Base-by-base conservation (phyloP, 2,797 vertebrate species). In the Sus cebifrons region DNA sequence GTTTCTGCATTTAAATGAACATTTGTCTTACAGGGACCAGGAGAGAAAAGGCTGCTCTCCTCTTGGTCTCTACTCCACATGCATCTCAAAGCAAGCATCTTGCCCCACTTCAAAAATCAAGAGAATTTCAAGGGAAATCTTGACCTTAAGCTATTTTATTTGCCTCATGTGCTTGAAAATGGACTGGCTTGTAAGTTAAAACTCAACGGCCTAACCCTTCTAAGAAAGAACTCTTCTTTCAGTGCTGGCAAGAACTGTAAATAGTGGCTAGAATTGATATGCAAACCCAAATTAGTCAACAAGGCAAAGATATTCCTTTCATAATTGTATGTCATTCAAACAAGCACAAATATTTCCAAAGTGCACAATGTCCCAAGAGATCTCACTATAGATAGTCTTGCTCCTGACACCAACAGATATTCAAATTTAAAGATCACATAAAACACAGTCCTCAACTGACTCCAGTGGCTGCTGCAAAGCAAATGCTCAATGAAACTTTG, bases 241-340 rank as follows among this genome's bases (percentile, higher is more conserved):
- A 81, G 7, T 78, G 23, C 10, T 64, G 25, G 40, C 27, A 95
- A 91, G 54, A 90, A 40, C 27, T 75, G 29, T 79, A 75, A 89
- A 86, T 5, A 60, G 21, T 12, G 68, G 25, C 25, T 58, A 54
- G 56, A 52, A 56, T 7, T 67, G 68, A 95, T 78, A 85, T 12
- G 14, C 62, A n/a, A 52, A 90, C 10, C 68, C 25, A 29, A 93
- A 90, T 90, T 71, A 87, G 86, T 17, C 40, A 62, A 0, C 16
- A 49, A 27, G 32, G 54, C 74, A 58, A 85, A 96, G 96, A 95
- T 95, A 89, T 86, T 83, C 91, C 78, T 54, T 89, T 67, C 60
- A 5, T 89, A 96, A 95, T 96, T 93, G 89, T 2, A 27, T 94
- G 91, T 85, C 86, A 93, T 95, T 97, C 88, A 92, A 92, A 96